These are phyloP conservation scores for Agriotes lineatus DNA, from an alignment of 2,888 invertebrate species.

Conservation along the genomic window DNA sequence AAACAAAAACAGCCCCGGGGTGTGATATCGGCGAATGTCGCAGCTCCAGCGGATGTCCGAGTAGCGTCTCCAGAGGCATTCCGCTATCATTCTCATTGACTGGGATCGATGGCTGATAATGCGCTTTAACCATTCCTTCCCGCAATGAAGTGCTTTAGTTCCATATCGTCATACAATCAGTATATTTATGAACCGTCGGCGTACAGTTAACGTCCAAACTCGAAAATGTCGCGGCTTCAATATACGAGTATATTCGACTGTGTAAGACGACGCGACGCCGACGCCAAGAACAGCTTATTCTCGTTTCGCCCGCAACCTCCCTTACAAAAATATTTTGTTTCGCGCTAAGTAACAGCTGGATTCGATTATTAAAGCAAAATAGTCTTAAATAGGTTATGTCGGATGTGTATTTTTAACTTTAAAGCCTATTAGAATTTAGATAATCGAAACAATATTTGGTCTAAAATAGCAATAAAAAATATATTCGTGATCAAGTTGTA, in stretches of 20 bases:
- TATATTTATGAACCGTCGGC: conserved; percentile 15
- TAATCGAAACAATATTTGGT: no score
- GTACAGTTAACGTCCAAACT: conserved; percentile 9
- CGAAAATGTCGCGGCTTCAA: background rate
- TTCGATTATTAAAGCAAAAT: no score
- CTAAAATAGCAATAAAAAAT: no score
- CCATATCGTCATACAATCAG: conserved; percentile 17
- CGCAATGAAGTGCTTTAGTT: conserved; percentile 13
- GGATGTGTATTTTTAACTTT: no score
- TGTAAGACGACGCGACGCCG: background rate
- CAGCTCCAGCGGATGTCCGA: conserved; percentile 42
- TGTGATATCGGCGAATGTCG: conserved; percentile 49
- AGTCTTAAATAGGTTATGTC: no score
- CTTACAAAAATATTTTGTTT: no score
- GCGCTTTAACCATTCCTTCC: conserved; percentile 32
- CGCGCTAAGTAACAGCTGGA: no score
- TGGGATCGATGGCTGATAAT: conserved; percentile 42
- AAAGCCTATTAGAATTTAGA: no score
- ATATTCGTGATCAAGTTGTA: no score
- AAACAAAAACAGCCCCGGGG: conserved; percentile 52
- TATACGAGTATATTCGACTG: background rate
- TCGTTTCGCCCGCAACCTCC: no score
- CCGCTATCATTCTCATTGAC: conserved; percentile 39
- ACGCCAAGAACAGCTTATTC: background rate
- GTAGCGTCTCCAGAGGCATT: conserved; percentile 41